These are phyloP conservation scores for Tinamus major DNA, from an alignment of 2,797 vertebrate genomes.

Conservation along the genomic window DNA sequence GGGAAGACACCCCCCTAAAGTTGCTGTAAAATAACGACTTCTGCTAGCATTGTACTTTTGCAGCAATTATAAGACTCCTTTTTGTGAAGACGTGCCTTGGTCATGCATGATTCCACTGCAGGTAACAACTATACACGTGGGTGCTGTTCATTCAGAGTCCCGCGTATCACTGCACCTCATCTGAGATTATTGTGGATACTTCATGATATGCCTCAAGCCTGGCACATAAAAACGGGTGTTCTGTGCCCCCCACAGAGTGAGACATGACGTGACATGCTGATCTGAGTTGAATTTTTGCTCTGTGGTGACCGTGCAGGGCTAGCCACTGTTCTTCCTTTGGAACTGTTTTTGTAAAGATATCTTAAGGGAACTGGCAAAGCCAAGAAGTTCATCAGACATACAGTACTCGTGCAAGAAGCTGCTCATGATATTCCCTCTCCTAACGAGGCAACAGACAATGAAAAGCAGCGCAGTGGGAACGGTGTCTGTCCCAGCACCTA, in stretches of 20 bases:
- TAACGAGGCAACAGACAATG: neutral
- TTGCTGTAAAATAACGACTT: neutral
- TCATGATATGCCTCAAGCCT: neutral
- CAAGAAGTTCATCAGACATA: neutral
- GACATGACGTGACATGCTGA: neutral
- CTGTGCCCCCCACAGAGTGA: neutral
- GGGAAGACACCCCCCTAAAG: neutral
- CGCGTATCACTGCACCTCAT: neutral
- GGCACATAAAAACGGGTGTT: neutral
- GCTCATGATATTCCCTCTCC: neutral
- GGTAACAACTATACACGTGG: accelerated
- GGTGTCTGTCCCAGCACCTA: accelerated
- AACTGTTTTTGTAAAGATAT: neutral
- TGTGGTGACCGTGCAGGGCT: accelerated
- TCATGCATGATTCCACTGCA: neutral
- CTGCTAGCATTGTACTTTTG: neutral
- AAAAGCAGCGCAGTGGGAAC: neutral
- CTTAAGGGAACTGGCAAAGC: neutral
- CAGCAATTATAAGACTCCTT: neutral
- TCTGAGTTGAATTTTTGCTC: neutral
- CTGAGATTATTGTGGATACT: neutral
- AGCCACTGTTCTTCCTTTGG: neutral
- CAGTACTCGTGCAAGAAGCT: neutral
- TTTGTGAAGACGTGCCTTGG: neutral
- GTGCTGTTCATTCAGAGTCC: neutral